These are phyloP conservation scores for Eupeodes luniger DNA, from an alignment of 2,888 invertebrate species.

Conservation along the genomic window DNA sequence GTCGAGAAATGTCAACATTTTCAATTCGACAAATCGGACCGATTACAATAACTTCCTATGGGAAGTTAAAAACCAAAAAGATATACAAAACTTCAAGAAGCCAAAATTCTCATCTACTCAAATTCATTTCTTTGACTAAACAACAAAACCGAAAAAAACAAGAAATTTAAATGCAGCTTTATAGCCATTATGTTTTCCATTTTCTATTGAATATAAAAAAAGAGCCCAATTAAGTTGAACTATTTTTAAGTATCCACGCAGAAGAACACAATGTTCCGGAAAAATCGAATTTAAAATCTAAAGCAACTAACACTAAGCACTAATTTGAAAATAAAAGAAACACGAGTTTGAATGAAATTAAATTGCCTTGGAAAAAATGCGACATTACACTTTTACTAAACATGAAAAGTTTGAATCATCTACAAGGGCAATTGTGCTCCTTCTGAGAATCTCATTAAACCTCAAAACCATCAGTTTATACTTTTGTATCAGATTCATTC, in stretches of 20 bases:
- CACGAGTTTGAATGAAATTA: conserved; percentile 2
- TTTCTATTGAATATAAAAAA: conserved; percentile 1
- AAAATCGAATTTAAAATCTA: background rate
- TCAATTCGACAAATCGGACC: too few species aligned
- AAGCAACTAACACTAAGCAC: background rate
- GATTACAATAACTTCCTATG: too few species aligned
- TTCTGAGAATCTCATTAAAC: conserved; percentile 2
- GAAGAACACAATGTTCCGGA: background rate
- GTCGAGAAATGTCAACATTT: too few species aligned
- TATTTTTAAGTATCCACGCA: background rate
- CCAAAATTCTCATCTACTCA: conserved; percentile 10
- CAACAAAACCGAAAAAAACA: background rate
- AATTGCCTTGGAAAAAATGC: conserved; percentile 12
- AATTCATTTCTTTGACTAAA: background rate
- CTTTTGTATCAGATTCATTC: too few species aligned
- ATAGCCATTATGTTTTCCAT: background rate
- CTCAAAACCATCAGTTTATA: background rate
- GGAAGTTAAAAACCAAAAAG: background rate
- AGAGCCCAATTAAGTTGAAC: conserved; percentile 9
- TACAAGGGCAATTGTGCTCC: background rate
- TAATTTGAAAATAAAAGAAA: background rate
- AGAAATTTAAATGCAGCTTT: background rate
- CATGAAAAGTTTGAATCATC: conserved; percentile 1
- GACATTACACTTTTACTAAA: conserved; percentile 15
- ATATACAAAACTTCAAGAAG: background rate